Percentiles rank a stretch among this genome's conserved stretches.
Evolutionary conservation across 2,888 invertebrate species (phyloP).

Genomic region (Busseola fusca): DNA sequence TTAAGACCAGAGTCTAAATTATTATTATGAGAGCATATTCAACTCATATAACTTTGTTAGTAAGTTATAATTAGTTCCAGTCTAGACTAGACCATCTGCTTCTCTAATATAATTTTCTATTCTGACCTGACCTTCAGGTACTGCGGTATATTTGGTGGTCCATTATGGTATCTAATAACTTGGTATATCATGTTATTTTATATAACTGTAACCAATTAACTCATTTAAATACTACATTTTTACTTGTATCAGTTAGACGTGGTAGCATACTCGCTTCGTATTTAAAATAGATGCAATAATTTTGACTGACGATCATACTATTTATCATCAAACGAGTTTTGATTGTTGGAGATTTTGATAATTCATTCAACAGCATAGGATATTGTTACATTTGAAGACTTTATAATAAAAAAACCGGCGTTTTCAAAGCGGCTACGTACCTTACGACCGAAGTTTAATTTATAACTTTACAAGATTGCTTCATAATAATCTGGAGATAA

Average conservation of each 20-base stretch:
- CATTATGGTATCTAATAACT: slow-evolving; percentile 9
- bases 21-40: slow-evolving; percentile 19
- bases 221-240: background rate
- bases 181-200: background rate
- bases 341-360: background rate
- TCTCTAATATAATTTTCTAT: slow-evolving; percentile 29
- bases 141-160: slow-evolving; percentile 6
- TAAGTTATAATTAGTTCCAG: slow-evolving; percentile 53
- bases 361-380: slow-evolving; percentile 2
- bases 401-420: background rate
- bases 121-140: slow-evolving; percentile 9
- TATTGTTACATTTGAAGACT: background rate
- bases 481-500: slow-evolving; percentile 35
- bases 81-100: slow-evolving; percentile 23
- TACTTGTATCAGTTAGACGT: background rate
- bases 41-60: slow-evolving; percentile 31
- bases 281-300: background rate
- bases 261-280: background rate
- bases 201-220: background rate
- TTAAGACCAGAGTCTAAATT: slow-evolving; percentile 2
- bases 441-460: slow-evolving; percentile 17
- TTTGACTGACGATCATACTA: background rate
- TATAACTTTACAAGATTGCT: slow-evolving; percentile 30
- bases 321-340: background rate
- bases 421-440: background rate